Conservation (phyloP, 1,140 invertebrate species). For the Eriocheir sinensis region DNA sequence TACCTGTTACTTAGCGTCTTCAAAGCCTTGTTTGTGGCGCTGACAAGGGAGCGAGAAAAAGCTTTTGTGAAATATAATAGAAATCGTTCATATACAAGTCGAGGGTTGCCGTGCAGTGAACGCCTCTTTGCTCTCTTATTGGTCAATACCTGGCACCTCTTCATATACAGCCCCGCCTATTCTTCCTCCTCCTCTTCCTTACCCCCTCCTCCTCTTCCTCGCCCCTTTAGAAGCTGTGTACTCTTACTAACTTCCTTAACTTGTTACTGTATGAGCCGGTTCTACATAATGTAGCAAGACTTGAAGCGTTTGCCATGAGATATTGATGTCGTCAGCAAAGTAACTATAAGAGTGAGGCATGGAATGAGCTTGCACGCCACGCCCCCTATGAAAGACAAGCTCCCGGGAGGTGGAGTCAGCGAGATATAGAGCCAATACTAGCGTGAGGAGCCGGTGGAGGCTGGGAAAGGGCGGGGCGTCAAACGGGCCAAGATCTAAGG, state of each 20-base stretch:
- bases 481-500: not conserved
- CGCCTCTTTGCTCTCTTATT: not conserved
- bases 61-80: not conserved
- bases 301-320: not conserved
- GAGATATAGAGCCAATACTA: not conserved
- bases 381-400: not conserved
- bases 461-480: not conserved
- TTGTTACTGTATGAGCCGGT: not conserved
- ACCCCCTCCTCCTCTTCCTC: not conserved
- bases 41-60: not conserved
- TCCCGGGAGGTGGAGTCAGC: not conserved
- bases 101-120: not conserved
- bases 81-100: not conserved
- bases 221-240: not conserved
- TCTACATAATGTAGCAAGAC: not conserved
- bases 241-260: not conserved
- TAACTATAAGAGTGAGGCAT: not conserved
- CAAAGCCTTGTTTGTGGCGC: conserved; percentile 32
- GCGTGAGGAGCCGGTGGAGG: no score
- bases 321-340: not conserved
- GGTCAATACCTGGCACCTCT: not conserved
- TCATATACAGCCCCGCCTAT: not conserved
- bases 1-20: not conserved
- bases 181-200: not conserved
- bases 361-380: not conserved